A percentile compares a stretch with the other conserved stretches of the same genome.
Conservation (phyloP, 1,140 invertebrate species). For the Drosophila kohkoa region DNA sequence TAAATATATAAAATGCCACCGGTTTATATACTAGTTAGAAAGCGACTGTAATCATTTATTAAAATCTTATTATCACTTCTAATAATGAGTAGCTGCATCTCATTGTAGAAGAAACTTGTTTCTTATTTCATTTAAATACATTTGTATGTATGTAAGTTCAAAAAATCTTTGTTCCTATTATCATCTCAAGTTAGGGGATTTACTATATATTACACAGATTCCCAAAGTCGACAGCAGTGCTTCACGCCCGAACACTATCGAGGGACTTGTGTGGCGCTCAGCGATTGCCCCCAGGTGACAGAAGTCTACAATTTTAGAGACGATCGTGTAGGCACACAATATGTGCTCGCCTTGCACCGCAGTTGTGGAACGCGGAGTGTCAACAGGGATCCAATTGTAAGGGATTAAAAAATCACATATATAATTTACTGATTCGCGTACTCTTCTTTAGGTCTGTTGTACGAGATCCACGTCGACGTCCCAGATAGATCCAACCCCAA, state of each 20-base stretch:
- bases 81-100: too few species aligned
- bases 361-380: constrained; percentile 72
- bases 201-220: too few species aligned
- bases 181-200: too few species aligned
- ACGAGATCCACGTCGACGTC: constrained; percentile 40
- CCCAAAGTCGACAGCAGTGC: constrained; percentile 64
- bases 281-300: constrained; percentile 69
- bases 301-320: constrained; percentile 61
- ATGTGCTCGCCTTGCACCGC: constrained; percentile 68
- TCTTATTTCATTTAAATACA: too few species aligned
- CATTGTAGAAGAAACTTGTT: too few species aligned
- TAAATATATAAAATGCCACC: too few species aligned
- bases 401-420: neutral
- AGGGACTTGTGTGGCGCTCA: constrained; percentile 69
- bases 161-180: too few species aligned
- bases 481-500: too few species aligned
- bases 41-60: too few species aligned
- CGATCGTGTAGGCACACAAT: constrained; percentile 53
- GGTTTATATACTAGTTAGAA: too few species aligned
- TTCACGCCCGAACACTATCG: constrained; percentile 73
- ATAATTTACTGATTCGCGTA: neutral
- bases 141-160: too few species aligned
- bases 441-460: constrained; percentile 49
- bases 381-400: constrained; percentile 77
- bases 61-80: too few species aligned